Percentiles rank a stretch among this genome's conserved stretches.
phyloP scores from a whole-genome alignment of 2,113 vertebrate genomes.

The Desmodus rotundus region DNA sequence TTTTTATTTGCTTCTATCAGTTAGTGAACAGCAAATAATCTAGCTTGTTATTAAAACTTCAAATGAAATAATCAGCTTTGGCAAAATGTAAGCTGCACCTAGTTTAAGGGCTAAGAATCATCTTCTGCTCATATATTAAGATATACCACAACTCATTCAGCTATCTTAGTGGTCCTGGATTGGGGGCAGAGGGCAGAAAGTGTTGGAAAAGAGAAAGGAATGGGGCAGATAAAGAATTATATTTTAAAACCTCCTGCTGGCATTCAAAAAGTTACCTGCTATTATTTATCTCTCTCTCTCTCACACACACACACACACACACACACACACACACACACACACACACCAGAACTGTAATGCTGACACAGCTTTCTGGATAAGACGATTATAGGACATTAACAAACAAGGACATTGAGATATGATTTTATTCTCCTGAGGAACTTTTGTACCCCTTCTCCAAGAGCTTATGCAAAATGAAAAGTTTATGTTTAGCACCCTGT shows the following conservation, averaged over 20 bases:
- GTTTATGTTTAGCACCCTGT: conserved; percentile 70
- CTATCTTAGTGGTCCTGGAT: conserved; percentile 63
- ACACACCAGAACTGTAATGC: conserved; percentile 61
- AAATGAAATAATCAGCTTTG: conserved; percentile 68
- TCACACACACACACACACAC: background rate
- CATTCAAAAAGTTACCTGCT: conserved; percentile 59
- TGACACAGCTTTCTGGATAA: conserved; percentile 60
- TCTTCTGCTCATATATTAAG: conserved; percentile 74
- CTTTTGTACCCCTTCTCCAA: background rate
- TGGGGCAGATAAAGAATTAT: conserved; percentile 58
- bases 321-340: conserved; percentile 41
- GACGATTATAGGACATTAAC: conserved; percentile 67
- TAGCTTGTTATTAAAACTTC: conserved; percentile 19
- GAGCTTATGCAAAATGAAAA: conserved; percentile 71
- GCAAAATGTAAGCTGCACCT: conserved; percentile 67
- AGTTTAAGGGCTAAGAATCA: conserved; percentile 57
- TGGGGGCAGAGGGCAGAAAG: background rate
- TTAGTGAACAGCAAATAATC: conserved; percentile 39
- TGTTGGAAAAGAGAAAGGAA: conserved; percentile 50
- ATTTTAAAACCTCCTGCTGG: conserved; percentile 71
- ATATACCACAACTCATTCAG: conserved; percentile 69
- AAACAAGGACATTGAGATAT: conserved; percentile 74
- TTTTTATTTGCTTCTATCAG: background rate
- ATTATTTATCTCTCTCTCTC: conserved; percentile 16
- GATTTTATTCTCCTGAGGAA: conserved; percentile 48